Percentiles rank a stretch among this genome's conserved stretches.
phyloP scores from a whole-genome alignment of 2,113 vertebrate genomes.

The Strigops habroptila region DNA sequence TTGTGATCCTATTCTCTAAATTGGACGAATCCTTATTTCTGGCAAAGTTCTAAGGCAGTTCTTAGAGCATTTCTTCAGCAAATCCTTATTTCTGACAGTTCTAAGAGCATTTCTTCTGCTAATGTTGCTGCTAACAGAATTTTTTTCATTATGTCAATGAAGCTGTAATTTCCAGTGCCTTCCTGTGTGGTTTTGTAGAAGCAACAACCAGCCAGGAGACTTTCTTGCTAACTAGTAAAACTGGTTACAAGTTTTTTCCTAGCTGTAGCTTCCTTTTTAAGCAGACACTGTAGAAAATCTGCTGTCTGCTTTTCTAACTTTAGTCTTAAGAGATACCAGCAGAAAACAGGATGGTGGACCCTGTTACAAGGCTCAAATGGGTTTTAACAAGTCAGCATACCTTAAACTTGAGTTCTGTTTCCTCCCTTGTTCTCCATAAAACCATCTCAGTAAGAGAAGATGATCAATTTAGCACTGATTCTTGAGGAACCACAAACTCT shows the following conservation, averaged over 20 bases:
- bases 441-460: neutral
- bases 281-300: neutral
- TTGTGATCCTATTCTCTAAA: neutral
- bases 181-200: neutral
- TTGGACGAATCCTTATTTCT: neutral
- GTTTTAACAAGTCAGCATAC: neutral
- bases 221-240: neutral
- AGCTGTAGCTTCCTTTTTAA: neutral
- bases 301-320: neutral
- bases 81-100: neutral
- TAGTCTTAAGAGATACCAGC: neutral
- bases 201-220: neutral
- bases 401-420: neutral
- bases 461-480: neutral
- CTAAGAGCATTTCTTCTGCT: neutral
- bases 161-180: slow-evolving; percentile 1
- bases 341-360: neutral
- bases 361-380: neutral
- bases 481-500: neutral
- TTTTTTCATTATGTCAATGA: neutral
- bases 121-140: neutral
- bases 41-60: neutral
- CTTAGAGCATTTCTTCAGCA: neutral
- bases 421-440: neutral
- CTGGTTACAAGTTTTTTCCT: neutral